A percentile compares a stretch with the other conserved stretches of the same genome.
phyloP scores from a whole-genome alignment of 2,888 invertebrate genomes.

The Micropterix aruncella region DNA sequence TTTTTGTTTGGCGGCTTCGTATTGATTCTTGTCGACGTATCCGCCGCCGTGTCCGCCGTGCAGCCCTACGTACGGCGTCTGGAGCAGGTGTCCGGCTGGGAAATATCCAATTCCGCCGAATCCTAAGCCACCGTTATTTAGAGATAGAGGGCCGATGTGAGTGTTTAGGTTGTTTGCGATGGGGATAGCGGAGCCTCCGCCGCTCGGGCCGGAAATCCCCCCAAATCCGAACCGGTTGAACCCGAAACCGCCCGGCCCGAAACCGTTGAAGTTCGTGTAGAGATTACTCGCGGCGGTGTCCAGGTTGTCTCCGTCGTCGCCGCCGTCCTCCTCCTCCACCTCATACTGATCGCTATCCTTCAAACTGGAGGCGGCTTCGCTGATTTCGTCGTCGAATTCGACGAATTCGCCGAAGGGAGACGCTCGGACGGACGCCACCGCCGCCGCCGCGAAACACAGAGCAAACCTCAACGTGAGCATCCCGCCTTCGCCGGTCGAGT shows the following conservation, averaged over 20 bases:
- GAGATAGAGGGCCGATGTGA: slow-evolving; percentile 22
- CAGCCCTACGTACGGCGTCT: slow-evolving; percentile 10
- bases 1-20: slow-evolving; percentile 41
- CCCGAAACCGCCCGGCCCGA: not conserved
- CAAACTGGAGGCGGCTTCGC: slow-evolving; percentile 12
- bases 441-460: too few species aligned
- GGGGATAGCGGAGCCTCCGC: slow-evolving; percentile 13
- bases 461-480: too few species aligned
- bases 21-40: slow-evolving; percentile 39
- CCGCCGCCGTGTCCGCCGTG: slow-evolving; percentile 24
- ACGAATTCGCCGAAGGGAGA: too few species aligned
- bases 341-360: slow-evolving; percentile 17
- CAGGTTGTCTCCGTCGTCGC: slow-evolving; percentile 9
- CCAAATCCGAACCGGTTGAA: slow-evolving; percentile 1
- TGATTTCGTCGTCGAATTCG: not conserved
- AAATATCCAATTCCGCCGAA: slow-evolving; percentile 25
- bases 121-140: slow-evolving; percentile 14
- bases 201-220: slow-evolving; percentile 18
- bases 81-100: slow-evolving; percentile 16
- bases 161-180: slow-evolving; percentile 24
- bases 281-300: slow-evolving; percentile 11
- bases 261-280: slow-evolving; percentile 19
- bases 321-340: slow-evolving; percentile 13
- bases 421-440: too few species aligned
- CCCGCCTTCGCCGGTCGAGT: too few species aligned